Base-by-base conservation (phyloP, 53 echinoderm and acorn worm genomes). In the Echinometra lucunter region DNA sequence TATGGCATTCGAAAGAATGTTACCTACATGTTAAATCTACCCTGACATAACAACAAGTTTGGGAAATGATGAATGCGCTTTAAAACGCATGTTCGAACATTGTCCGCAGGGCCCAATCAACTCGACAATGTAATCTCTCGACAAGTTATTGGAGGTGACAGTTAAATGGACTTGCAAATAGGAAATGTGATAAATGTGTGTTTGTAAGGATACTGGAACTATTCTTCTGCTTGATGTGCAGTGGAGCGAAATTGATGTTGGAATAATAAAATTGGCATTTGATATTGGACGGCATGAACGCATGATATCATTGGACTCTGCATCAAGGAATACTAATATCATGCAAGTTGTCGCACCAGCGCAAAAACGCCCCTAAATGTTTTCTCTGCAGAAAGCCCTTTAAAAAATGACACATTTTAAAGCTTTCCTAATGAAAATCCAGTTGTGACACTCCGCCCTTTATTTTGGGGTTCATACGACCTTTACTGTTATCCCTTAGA, bases 141-240 rank as follows among this genome's bases (percentile, higher is more conserved):
- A 56, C 88, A 88, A 53, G 88, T 30, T 56, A 88, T 88, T 88
- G 9, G 53, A 88, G 55, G 28, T 34, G 88, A 88, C 88, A 88
- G 49, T 56, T 55, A 30, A 88, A 88, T 88, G 88, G 88, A 88
- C 88, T 88, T 55, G 56, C 30, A 55, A 88, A 88, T 88, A 34
- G 34, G 18, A 49, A 78, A 78, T 78, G 78, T 21, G 42, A 38
- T 78, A 30, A 78, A 72, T 72, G 72, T 32, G 35, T 72, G 72
- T 28, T 72, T 35, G 72, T 35, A 34, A 78, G 42, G 38, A 78
- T 78, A 42, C 78, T 40, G 75, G 18, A 75, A 40, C 9, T 37
- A 40, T 75, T 75, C 16, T 38, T 9, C 11, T 18, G 40, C 78
- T 78, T 38, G 4, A 18, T 40, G 78, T 40, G 42, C 19, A 78